Evolutionary conservation across 2,113 vertebrate species (phyloP), one percentile per base, ranked within the genome.

Genomic region (Tenebrosternarchus preto): DNA sequence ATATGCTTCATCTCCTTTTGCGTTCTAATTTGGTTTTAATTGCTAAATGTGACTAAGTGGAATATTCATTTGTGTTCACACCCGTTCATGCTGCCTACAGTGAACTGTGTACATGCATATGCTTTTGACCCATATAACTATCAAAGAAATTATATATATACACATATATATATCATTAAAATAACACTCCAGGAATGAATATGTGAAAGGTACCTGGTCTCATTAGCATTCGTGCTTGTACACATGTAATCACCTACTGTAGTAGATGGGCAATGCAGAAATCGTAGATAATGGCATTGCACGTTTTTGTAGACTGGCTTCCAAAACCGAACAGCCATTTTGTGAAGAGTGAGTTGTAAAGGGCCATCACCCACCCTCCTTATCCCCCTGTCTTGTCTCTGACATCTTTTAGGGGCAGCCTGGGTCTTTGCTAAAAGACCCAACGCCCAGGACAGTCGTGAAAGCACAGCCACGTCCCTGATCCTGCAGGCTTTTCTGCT

Each of bases 1-100:
- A 84, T 78, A 82, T 74, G 77, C 77, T 73, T 84, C 77, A 75
- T 75, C 80, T 67, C 82, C 78, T 67, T 67, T 77, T 82, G 86
- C 76, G 77, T 64, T 22, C 81, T 84, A 86, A 86, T 83, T 87
- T 84, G 60, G 9, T 84, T 83, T 81, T 87, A 86, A 84, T 85
- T 84, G 84, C 80, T 6, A 46, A 70, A 70, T 81, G 73, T 76
- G 71, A 85, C 86, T 82, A 70, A 82, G 64, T 80, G 73, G 55
- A 57, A 60, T 53, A 67, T 69, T 46, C 68, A 50, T 79, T 82
- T 25, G 25, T 60, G 82, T 25, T 5, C 63, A 56, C 77, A 27
- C 73, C 77, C 43, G 12, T 50, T 50, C 39, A 31, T 66, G 73
- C 79, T 78, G 84, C 73, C 43, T 46, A 50, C 43, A 50, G 43